Conservation (phyloP, 2,888 invertebrate species). For the Ecliptopera silaceata region DNA sequence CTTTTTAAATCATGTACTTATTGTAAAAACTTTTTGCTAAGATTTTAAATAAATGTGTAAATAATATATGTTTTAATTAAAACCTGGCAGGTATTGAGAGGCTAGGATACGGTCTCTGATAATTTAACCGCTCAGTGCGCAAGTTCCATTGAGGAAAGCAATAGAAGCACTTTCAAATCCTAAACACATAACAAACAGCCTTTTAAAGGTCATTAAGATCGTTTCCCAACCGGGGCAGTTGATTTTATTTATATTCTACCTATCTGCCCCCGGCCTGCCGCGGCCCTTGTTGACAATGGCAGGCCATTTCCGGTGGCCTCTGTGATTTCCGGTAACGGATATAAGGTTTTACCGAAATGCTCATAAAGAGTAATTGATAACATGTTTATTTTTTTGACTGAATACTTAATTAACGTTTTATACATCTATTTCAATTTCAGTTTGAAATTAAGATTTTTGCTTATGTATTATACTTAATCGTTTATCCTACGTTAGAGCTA, state of each 20-base stretch:
- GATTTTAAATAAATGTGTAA: too few relatives aligned
- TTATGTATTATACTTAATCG: too few relatives aligned
- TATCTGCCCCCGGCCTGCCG: conserved; percentile 9
- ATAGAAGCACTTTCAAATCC: conserved; percentile 6
- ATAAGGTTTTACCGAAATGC: conserved; percentile 23
- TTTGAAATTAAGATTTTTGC: too few relatives aligned
- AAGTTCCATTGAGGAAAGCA: not conserved
- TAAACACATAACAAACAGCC: conserved; percentile 15
- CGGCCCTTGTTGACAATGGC: conserved; percentile 26
- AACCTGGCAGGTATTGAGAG: too few relatives aligned
- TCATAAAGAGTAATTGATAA: conserved; percentile 12
- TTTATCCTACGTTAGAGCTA: too few relatives aligned
- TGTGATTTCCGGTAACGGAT: conserved; percentile 31
- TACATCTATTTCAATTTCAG: too few relatives aligned
- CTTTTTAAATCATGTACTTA: too few relatives aligned
- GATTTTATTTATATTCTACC: conserved; percentile 23
- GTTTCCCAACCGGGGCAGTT: conserved; percentile 1
- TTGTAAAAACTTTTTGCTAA: too few relatives aligned
- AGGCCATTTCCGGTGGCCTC: conserved; percentile 31
- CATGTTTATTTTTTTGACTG: not conserved
- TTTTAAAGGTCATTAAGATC: conserved; percentile 10
- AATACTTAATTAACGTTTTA: too few relatives aligned
- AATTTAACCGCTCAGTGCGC: too few relatives aligned
- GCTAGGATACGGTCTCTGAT: too few relatives aligned
- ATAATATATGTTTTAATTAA: too few relatives aligned